These are phyloP conservation scores for Tragelaphus scriptus DNA, from an alignment of 2,113 vertebrate genomes.

Conservation along the genomic window DNA sequence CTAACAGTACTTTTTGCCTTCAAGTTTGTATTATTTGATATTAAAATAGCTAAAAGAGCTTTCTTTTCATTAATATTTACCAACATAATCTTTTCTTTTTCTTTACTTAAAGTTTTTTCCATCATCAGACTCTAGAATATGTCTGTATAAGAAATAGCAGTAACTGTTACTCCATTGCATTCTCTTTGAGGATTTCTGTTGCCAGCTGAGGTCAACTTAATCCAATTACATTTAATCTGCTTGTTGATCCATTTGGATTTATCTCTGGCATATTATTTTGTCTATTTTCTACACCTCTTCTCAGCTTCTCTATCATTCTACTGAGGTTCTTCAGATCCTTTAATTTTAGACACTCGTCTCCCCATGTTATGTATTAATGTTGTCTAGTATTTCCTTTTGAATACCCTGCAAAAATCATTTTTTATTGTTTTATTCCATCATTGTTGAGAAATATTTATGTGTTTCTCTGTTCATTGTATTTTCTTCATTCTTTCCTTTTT, in stretches of 20 bases:
- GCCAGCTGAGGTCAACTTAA: not conserved
- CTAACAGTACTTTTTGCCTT: not conserved
- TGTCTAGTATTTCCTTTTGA: not conserved
- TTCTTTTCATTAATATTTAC: not conserved
- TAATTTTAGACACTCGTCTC: not conserved
- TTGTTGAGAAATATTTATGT: not conserved
- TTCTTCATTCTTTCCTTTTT: not conserved
- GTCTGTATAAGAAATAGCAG: not conserved
- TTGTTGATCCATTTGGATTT: not conserved
- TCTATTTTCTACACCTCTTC: not conserved
- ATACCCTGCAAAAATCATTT: not conserved
- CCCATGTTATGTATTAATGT: not conserved
- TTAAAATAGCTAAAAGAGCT: not conserved
- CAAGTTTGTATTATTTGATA: not conserved
- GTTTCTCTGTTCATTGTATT: not conserved
- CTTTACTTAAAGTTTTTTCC: not conserved
- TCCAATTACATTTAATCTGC: not conserved
- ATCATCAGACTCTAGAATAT: not conserved
- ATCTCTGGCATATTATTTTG: not conserved
- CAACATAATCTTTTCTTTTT: not conserved
- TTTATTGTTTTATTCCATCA: not conserved
- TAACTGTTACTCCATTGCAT: not conserved
- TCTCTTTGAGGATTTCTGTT: not conserved
- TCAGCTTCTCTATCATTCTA: not conserved
- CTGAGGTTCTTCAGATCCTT: not conserved